Conservation (phyloP, 2,888 invertebrate genomes). For the Cremastinae sp. region DNA sequence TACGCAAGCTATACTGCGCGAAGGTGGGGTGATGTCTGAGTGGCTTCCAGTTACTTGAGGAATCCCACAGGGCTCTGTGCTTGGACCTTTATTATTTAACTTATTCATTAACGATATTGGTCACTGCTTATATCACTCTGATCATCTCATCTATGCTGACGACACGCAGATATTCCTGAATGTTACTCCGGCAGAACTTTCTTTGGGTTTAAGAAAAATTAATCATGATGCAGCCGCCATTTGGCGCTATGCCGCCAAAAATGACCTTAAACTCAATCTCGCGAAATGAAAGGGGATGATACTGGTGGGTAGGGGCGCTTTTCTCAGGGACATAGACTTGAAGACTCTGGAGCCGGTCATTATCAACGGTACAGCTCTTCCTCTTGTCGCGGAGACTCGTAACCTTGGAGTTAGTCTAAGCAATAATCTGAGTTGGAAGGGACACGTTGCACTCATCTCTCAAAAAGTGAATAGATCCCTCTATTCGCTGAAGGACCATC, state of each 20-base stretch:
- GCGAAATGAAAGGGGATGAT: constrained; percentile 13
- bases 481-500: no score
- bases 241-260: not conserved
- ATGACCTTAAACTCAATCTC: constrained; percentile 8
- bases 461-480: no score
- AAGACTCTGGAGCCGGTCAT: not conserved
- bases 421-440: no score
- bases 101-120: not conserved
- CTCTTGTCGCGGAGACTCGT: no score
- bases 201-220: no score
- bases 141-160: not conserved
- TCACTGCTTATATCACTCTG: not conserved
- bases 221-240: no score
- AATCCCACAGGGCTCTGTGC: not conserved
- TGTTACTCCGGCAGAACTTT: not conserved
- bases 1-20: not conserved
- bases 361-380: not conserved
- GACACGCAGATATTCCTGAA: not conserved
- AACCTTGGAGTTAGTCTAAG: no score
- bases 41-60: not conserved
- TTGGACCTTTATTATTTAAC: not conserved
- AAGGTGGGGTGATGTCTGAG: not conserved
- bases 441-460: no score
- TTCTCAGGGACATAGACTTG: not conserved
- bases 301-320: constrained; percentile 3